These are phyloP conservation scores for Periplaneta americana DNA, from an alignment of 1,140 invertebrate genomes.

Conservation along the genomic window DNA sequence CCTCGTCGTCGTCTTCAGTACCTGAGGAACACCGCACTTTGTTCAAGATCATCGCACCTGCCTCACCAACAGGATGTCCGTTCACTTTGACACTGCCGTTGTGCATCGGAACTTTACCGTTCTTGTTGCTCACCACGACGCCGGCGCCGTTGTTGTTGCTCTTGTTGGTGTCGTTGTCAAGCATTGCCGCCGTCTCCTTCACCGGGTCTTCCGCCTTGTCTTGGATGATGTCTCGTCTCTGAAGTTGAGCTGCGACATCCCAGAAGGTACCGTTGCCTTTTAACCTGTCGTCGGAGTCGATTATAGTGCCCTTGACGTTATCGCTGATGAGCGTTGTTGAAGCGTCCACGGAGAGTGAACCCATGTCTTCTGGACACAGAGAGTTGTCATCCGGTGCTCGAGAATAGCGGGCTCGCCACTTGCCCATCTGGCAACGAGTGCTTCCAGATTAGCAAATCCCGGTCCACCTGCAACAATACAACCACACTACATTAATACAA, in stretches of 20 bases:
- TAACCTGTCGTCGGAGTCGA: not conserved
- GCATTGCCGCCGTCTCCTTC: not conserved
- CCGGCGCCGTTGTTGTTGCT: not conserved
- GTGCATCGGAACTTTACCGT: not conserved
- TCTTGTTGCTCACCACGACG: not conserved
- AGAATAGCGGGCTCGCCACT: not conserved
- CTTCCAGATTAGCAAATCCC: not conserved
- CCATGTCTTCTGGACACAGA: not conserved
- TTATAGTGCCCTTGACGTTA: not conserved
- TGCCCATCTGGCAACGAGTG: not conserved
- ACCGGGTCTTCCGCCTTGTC: not conserved
- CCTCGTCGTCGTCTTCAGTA: not conserved
- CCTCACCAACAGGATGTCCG: not conserved
- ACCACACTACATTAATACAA: too few species aligned
- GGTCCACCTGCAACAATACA: conserved; percentile 1
- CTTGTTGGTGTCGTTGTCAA: not conserved
- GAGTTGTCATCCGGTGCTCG: not conserved
- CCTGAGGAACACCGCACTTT: not conserved
- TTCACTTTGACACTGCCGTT: not conserved
- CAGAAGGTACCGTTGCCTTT: not conserved
- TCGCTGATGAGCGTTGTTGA: not conserved
- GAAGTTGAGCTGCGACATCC: not conserved
- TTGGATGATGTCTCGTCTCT: not conserved
- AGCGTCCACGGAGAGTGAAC: not conserved
- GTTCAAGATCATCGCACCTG: not conserved